Base-by-base conservation (phyloP, 2,797 vertebrate genomes). In the Zenarchopterus dispar region DNA sequence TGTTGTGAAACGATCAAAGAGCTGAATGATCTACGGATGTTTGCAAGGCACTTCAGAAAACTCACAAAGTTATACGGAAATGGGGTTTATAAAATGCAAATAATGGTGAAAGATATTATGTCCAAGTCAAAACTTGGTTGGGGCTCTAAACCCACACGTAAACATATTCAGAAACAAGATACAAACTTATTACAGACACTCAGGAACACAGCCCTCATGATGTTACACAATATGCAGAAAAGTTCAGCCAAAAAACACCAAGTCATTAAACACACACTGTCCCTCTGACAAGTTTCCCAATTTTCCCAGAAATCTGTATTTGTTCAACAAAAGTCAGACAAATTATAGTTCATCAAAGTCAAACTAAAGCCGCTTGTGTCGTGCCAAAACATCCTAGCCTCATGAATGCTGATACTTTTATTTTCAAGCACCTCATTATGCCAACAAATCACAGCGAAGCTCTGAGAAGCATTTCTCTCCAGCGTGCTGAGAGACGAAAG, bases 281-380 rank as follows among this genome's bases (percentile, higher is more conserved):
- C 26, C 5, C 3, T 43, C 44, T 39, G 56, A 19, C 11, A 49
- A 41, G n/a, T 43, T 21, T 15, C 24, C 5, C 49, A 56, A 67
- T 66, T 63, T 71, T 51, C 18, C n/a, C 0, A 55, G 15, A 69
- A 13, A 36, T 36, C 33, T 2, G 33, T 36, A 9, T 36, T 36
- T 36, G 33, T 11, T 69, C 53, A 49, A 17, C 72, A 39, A 49
- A 24, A 62, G 55, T 22, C 2, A 33, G 36, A 60, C 7, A 63
- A 72, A 53, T 49, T 19, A 19, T 23, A 77, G 56, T 22, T 28
- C 28, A 44, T 36, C 8, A 11, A 36, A 36, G 8, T 36, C 33
- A 67, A 67, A 51, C 51, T 39, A 44, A 67, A 81, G 60, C 58
- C 78, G 71, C 67, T 63, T 60, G 2, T 60, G 62, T 11, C 44